Conservation (phyloP, 2,797 vertebrate genomes). For the Pangasius mekongensis region DNA sequence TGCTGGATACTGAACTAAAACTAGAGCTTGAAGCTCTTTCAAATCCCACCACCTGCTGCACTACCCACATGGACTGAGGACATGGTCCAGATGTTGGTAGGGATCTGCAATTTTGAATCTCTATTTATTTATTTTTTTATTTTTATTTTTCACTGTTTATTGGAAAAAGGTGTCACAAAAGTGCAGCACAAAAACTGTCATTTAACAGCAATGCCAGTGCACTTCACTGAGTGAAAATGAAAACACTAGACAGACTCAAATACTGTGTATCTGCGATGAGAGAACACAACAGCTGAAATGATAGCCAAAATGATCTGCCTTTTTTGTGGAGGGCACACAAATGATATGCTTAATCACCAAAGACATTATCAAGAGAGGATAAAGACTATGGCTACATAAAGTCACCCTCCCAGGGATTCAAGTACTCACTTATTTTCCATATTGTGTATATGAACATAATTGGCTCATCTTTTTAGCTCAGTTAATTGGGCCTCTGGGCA, state of each 20-base stretch:
- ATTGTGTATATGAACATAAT: background rate
- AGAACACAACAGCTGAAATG: background rate
- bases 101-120: background rate
- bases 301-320: background rate
- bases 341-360: slow-evolving; percentile 5
- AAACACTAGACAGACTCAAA: background rate
- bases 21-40: background rate
- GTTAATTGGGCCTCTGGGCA: slow-evolving; percentile 3
- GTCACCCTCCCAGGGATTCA: background rate
- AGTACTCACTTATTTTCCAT: background rate
- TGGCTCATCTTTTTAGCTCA: background rate
- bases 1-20: background rate
- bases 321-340: background rate
- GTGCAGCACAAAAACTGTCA: background rate
- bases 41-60: background rate
- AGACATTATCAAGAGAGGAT: slow-evolving; percentile 1
- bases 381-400: background rate
- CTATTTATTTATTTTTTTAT: too few relatives aligned
- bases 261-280: background rate
- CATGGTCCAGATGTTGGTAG: background rate
- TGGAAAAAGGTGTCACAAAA: background rate
- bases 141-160: background rate
- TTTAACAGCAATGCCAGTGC: background rate
- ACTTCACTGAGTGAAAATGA: background rate
- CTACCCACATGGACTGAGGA: background rate